A percentile compares a stretch with the other conserved stretches of the same genome.
phyloP scores from a whole-genome alignment of 2,797 vertebrate genomes.

The Ptychobarbus kaznakovi region DNA sequence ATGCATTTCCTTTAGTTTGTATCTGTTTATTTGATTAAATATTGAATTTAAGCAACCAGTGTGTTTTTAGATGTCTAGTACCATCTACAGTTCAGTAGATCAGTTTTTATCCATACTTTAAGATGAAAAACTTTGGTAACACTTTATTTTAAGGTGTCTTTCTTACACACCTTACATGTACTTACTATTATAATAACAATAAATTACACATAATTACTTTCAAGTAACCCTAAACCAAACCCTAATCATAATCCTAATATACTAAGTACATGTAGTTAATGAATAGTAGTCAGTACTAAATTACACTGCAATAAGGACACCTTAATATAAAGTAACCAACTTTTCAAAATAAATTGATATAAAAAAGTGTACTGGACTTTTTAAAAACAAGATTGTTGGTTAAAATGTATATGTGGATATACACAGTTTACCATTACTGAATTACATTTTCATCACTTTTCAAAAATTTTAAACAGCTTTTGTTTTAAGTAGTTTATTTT shows the following conservation, averaged over 20 bases:
- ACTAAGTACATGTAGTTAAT: no score
- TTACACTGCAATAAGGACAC: no score
- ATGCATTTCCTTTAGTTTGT: neutral
- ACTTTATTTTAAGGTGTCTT: no score
- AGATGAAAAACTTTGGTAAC: neutral
- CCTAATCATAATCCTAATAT: no score
- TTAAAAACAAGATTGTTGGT: no score
- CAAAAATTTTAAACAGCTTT: neutral
- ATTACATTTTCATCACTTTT: neutral
- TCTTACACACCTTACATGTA: no score
- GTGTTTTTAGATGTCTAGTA: neutral
- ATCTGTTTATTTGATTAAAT: neutral
- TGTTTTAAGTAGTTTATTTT: neutral
- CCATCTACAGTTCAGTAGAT: neutral
- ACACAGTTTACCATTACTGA: neutral
- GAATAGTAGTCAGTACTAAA: no score
- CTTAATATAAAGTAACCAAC: no score
- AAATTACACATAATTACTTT: no score
- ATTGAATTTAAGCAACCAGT: neutral
- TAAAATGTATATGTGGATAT: neutral
- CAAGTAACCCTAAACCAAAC: no score
- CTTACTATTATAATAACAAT: no score
- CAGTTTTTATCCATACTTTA: neutral
- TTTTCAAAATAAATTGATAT: neutral
- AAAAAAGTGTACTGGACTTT: no score